Evolutionary conservation across 2,888 invertebrate species (phyloP), one percentile per base, ranked within the genome.

Genomic region (Cristatella mucedo): DNA sequence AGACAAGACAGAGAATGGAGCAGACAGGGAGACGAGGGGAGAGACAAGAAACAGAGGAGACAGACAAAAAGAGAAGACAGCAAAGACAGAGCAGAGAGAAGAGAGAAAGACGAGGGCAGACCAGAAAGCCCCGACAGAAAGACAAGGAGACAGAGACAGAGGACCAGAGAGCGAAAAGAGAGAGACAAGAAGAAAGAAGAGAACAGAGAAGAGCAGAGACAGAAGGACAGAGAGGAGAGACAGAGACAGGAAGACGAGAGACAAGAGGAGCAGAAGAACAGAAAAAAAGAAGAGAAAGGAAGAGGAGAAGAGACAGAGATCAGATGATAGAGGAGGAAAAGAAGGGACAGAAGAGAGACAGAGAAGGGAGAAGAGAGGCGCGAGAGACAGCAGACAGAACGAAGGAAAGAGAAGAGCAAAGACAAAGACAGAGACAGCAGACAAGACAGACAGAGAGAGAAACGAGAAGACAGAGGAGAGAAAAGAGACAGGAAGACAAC

Each of bases 361-460:
- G 26, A 11, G 26, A n/a, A n/a, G 9, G 20, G 11, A 16, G 11
- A 26, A 20, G 4, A 32, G 32, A 32, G 32, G 16, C 13, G 16
- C 13, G 16, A 16, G 16, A 16, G 16, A 16, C n/a, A 16, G 16
- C 13, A 18, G 20, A 29, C 6, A 26, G 20, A 37, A 29, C 22
- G 37, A 37, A 16, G 5, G 37, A 37, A 29, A 37, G 26, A 29
- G 37, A 37, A 9, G 13, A 22, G 19, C 9, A 29, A 6, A n/a
- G 38, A n/a, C 15, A 6, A 29, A 21, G 38, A 29, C n/a, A 21
- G 21, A 38, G n/a, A n/a, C n/a, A n/a, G n/a, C n/a, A n/a, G n/a
- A n/a, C n/a, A n/a, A n/a, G n/a, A n/a, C n/a, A n/a, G 11, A 19
- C n/a, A 19, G 16, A 19, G n/a, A 29, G 6, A 18, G 4, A 29